These are phyloP conservation scores for Poicephalus meyeri DNA, from an alignment of 2,113 vertebrate species.

Conservation along the genomic window DNA sequence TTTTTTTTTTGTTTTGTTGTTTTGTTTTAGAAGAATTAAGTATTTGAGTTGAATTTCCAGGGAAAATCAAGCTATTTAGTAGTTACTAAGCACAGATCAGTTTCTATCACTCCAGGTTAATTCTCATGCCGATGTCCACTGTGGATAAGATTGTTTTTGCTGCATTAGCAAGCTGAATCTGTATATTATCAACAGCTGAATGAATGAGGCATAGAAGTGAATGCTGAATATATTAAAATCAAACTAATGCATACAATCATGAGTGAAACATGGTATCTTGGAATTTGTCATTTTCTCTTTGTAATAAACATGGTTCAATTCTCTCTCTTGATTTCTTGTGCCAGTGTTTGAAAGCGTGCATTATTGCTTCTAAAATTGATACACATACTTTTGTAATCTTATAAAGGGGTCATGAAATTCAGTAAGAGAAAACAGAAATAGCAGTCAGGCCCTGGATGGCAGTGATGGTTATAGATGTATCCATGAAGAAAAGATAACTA, in stretches of 20 bases:
- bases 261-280: neutral
- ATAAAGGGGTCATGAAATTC: slow-evolving; percentile 33
- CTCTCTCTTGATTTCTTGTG: neutral
- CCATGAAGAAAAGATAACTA: neutral
- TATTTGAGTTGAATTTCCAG: slow-evolving; percentile 15
- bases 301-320: slow-evolving; percentile 20
- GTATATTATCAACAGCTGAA: slow-evolving; percentile 39
- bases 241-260: slow-evolving; percentile 25
- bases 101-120: slow-evolving; percentile 57
- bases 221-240: slow-evolving; percentile 15
- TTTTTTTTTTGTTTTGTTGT: neutral
- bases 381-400: neutral
- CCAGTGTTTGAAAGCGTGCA: neutral
- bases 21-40: neutral
- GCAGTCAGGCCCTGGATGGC: neutral
- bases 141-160: slow-evolving; percentile 51
- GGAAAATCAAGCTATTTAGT: slow-evolving; percentile 30
- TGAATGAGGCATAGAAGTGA: slow-evolving; percentile 28
- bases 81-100: slow-evolving; percentile 38
- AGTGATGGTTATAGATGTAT: neutral
- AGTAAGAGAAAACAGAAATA: neutral
- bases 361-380: slow-evolving; percentile 22
- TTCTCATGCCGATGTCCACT: slow-evolving; percentile 55
- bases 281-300: slow-evolving; percentile 15
- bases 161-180: slow-evolving; percentile 28